Evolutionary conservation across 2,113 vertebrate genomes (phyloP).

Genomic region (Siphamia tubifer): DNA sequence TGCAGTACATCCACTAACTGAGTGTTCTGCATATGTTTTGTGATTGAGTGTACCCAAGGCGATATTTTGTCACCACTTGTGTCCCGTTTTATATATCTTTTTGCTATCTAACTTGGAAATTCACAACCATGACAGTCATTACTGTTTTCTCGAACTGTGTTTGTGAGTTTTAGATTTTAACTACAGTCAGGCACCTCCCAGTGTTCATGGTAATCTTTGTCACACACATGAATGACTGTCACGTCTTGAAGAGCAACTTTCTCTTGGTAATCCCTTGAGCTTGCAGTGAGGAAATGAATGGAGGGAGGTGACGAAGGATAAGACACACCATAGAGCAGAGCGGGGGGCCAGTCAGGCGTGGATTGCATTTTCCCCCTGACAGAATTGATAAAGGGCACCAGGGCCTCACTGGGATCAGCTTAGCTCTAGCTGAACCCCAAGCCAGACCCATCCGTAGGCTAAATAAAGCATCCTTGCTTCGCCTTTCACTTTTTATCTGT

Average conservation of each 20-base stretch:
- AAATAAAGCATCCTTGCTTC: constrained; percentile 3
- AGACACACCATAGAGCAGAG: constrained; percentile 20
- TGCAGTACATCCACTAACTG: no score
- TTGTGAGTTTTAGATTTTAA: background rate
- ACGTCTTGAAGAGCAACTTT: constrained; percentile 43
- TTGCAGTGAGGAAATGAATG: constrained; percentile 50
- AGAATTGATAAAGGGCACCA: constrained; percentile 72
- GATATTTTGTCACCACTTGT: no score
- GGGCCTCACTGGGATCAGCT: constrained; percentile 35
- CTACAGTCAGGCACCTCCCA: background rate
- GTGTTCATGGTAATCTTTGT: constrained; percentile 26
- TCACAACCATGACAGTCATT: no score
- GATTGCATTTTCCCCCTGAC: constrained; percentile 74
- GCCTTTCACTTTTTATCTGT: background rate
- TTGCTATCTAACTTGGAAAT: no score
- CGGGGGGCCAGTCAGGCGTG: constrained; percentile 54
- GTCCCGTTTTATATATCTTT: no score
- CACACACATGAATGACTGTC: constrained; percentile 17
- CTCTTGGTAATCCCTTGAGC: constrained; percentile 56
- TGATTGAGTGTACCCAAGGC: no score
- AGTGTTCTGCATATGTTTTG: no score
- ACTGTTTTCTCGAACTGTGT: no score
- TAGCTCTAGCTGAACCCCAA: constrained; percentile 28
- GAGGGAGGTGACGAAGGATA: constrained; percentile 43
- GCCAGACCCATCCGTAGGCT: background rate